Evolutionary conservation across 2,797 vertebrate species (phyloP), one percentile per base, ranked within the genome.

Genomic region (Pangasius macronema): DNA sequence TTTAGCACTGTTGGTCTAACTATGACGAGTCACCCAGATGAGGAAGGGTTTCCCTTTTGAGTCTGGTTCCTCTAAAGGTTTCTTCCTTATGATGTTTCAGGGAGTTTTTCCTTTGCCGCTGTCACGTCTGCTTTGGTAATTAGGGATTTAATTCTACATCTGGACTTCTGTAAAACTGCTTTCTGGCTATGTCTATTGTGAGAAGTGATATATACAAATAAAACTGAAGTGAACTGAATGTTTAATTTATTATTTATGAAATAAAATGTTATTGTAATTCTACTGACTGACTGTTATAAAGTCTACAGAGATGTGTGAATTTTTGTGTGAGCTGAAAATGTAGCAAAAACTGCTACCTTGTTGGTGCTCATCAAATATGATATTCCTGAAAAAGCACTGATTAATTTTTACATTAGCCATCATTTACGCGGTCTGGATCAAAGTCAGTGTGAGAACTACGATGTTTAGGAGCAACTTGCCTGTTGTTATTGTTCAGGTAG

Each of bases 401-500:
- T 73, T 16, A 49, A 39, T 11, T 73, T 76, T 49, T 49, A n/a
- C 24, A 75, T 27, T 5, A 13, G 39, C 70, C 20, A 73, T 46
- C 20, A n/a, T n/a, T 49, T 49, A 75, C 6, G 5, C 14, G 53
- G 49, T 33, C 30, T 79, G 51, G 1, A 53, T 30, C n/a, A 53
- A 77, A 53, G 22, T 49, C 73, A 76, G 13, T 13, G 33, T 79
- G 53, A 5, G 13, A 59, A 24, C 53, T 22, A 46, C 53, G 9
- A 57, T 24, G 36, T 59, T 61, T 42, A 59, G 22, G 22, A 42
- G 79, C 9, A n/a, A 92, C 94, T 86, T 92, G 98, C 98, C 96
- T 92, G 91, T 96, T 95, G 76, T 96, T 96, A 86, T 90, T 95
- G 87, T 94, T 93, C 89, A 98, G 94, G 87, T 95, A 95, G 80